phyloP scores from a whole-genome alignment of 92 coral and sea anemone species.

The Plumapathes pennacea region DNA sequence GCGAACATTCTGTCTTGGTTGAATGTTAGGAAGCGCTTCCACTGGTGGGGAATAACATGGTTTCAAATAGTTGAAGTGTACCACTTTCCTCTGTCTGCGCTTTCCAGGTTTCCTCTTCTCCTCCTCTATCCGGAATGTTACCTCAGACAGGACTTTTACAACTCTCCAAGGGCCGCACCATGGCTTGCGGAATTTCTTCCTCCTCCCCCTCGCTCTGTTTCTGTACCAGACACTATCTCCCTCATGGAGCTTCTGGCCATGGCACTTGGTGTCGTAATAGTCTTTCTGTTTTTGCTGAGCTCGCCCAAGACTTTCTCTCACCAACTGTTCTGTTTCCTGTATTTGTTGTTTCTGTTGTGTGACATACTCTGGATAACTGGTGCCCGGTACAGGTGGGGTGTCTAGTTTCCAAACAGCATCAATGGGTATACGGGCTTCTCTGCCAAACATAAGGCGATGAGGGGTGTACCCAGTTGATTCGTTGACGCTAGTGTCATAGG shows the following conservation, averaged over 20 bases:
- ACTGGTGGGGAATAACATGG: constrained; percentile 13
- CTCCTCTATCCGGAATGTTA: constrained; percentile 24
- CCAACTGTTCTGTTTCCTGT: constrained; percentile 18
- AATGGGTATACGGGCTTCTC: constrained; percentile 20
- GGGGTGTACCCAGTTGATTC: constrained; percentile 34
- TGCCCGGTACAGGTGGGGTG: not conserved
- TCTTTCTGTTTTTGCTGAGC: constrained; percentile 11
- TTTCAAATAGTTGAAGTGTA: constrained; percentile 26
- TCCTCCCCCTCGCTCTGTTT: constrained; percentile 13
- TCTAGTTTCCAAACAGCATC: constrained; percentile 17
- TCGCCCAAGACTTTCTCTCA: constrained; percentile 14
- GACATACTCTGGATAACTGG: constrained; percentile 23
- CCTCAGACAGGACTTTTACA: constrained; percentile 30
- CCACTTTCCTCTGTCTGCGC: constrained; percentile 17
- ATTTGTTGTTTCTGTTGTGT: constrained; percentile 11
- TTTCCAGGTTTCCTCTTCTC: constrained; percentile 25
- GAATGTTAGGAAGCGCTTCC: not conserved
- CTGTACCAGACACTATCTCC: constrained; percentile 33
- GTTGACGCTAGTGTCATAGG: constrained; percentile 25
- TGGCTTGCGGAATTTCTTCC: constrained; percentile 12
- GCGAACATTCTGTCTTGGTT: not conserved
- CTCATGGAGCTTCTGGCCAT: constrained; percentile 22
- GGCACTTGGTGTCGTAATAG: constrained; percentile 21
- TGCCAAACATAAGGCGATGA: constrained; percentile 28
- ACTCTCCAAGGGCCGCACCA: constrained; percentile 33